Percentiles rank a stretch among this genome's conserved stretches.
Conservation (phyloP, 2,888 invertebrate species). For the Amiota communis region DNA sequence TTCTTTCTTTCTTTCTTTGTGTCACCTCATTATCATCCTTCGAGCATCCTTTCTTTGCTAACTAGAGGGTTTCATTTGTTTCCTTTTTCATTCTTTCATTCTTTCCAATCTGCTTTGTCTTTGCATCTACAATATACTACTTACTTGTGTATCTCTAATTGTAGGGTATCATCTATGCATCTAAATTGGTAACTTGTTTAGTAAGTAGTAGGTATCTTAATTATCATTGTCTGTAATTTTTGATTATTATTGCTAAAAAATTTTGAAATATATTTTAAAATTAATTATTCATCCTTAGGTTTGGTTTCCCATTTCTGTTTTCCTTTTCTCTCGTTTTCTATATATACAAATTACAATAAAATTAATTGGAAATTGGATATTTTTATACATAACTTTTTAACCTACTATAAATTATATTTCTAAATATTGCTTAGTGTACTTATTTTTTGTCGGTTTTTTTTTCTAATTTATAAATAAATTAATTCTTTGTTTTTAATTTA, state of each 20-base stretch:
- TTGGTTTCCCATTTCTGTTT: too few species aligned
- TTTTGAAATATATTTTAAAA: constrained; percentile 30
- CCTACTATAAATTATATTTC: constrained; percentile 28
- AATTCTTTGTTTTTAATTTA: constrained; percentile 8
- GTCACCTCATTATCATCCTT: not conserved
- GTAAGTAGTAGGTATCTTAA: too few species aligned
- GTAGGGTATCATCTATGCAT: too few species aligned
- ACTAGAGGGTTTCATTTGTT: too few species aligned
- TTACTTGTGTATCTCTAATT: too few species aligned
- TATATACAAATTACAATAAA: constrained; percentile 22
- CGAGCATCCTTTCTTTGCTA: too few species aligned
- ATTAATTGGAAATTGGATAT: not conserved
- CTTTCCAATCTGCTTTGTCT: too few species aligned
- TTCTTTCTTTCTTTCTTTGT: not conserved
- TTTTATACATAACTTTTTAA: constrained; percentile 5
- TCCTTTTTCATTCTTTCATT: too few species aligned
- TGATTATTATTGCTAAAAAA: constrained; percentile 61
- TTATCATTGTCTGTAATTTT: constrained; percentile 54
- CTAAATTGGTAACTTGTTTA: too few species aligned
- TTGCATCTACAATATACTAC: too few species aligned
- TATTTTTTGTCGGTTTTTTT: too few species aligned
- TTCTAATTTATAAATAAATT: not conserved
- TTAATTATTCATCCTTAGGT: not conserved
- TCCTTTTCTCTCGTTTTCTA: not conserved
- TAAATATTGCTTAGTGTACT: constrained; percentile 60